Conservation (phyloP, 2,888 invertebrate species). For the Thysanoteuthis rhombus region DNA sequence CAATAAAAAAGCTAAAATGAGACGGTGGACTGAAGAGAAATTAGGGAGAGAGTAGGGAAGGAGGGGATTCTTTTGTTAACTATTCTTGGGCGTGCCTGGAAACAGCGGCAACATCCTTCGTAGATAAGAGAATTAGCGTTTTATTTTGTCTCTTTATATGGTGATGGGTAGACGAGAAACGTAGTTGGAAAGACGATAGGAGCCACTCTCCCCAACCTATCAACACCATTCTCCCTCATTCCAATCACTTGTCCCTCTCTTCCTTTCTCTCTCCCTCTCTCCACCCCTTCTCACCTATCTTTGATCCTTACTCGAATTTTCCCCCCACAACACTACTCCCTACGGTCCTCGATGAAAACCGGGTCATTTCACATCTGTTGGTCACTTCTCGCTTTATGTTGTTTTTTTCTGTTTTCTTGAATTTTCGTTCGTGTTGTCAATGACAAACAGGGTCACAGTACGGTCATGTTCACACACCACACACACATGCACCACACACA, state of each 20-base stretch:
- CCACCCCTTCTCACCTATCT: background rate
- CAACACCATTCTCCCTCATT: background rate
- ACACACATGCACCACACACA: no score
- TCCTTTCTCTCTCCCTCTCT: background rate
- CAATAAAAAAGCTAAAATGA: no score
- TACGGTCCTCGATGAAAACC: background rate
- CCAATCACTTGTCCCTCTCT: background rate
- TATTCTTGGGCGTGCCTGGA: background rate
- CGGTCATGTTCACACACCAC: background rate
- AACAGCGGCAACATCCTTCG: background rate
- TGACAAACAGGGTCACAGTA: background rate
- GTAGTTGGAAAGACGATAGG: background rate
- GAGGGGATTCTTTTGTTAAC: background rate
- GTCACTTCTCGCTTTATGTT: background rate
- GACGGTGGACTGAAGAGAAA: background rate
- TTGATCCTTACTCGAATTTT: background rate
- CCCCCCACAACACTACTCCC: background rate
- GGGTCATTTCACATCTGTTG: background rate
- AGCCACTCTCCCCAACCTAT: background rate
- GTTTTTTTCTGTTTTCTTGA: background rate
- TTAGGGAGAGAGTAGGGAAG: background rate
- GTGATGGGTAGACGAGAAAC: background rate
- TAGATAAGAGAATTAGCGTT: background rate
- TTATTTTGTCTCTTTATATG: background rate
- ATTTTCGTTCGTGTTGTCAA: background rate